These are phyloP conservation scores for Equus quagga DNA, from an alignment of 2,113 vertebrate genomes.

Conservation along the genomic window DNA sequence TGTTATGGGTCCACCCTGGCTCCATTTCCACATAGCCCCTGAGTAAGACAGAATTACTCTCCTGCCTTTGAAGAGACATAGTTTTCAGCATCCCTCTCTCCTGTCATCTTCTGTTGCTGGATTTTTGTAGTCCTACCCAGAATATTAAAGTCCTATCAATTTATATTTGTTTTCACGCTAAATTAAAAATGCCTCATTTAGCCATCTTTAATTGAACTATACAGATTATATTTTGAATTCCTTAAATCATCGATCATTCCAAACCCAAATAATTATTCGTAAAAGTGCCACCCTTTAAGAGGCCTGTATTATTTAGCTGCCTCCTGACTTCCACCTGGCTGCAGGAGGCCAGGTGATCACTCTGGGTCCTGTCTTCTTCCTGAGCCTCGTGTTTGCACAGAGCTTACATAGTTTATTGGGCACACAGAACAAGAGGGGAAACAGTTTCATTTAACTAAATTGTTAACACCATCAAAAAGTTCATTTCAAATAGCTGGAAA, in stretches of 20 bases:
- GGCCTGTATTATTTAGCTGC: neutral
- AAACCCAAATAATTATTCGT: neutral
- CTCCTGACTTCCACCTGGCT: neutral
- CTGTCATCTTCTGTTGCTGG: neutral
- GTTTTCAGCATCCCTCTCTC: neutral
- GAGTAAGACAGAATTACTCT: neutral
- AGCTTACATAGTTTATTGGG: neutral
- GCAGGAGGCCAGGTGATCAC: neutral
- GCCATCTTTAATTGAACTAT: neutral
- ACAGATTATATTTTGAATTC: neutral
- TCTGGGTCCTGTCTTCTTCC: neutral
- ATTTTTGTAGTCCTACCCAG: neutral
- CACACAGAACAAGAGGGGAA: neutral
- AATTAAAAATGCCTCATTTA: neutral
- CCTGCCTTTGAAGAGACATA: neutral
- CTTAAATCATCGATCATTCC: neutral
- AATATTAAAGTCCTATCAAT: neutral
- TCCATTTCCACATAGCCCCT: neutral
- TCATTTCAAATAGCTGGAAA: neutral
- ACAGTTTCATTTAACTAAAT: neutral
- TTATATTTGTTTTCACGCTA: neutral
- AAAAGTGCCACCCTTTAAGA: neutral
- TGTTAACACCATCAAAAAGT: neutral
- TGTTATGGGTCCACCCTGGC: too few species aligned
- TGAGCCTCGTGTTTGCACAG: neutral